Conservation (phyloP, 2,113 vertebrate species). For the Oenanthe oenanthe region DNA sequence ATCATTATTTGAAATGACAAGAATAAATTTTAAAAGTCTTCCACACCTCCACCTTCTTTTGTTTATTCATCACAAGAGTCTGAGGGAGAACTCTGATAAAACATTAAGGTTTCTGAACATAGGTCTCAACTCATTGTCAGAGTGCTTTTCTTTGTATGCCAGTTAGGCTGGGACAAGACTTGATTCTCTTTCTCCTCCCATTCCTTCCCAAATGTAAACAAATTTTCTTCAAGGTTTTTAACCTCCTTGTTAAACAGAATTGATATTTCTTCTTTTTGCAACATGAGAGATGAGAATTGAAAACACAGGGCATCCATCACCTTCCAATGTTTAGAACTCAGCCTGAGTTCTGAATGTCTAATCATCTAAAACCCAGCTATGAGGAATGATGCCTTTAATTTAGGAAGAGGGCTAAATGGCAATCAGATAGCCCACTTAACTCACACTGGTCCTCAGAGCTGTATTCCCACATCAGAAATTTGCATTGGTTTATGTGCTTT, state of each 20-base stretch:
- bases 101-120: not conserved
- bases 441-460: not conserved
- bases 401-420: not conserved
- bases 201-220: not conserved
- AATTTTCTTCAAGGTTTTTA: not conserved
- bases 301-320: not conserved
- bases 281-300: not conserved
- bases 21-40: not conserved
- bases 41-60: not conserved
- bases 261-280: not conserved
- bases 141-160: not conserved
- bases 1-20: not conserved
- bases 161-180: not conserved
- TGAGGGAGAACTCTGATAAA: not conserved
- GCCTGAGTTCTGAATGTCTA: not conserved
- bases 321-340: not conserved
- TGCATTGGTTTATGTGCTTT: not conserved
- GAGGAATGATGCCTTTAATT: not conserved
- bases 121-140: not conserved
- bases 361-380: not conserved
- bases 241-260: not conserved
- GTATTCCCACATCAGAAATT: not conserved
- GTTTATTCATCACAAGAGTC: not conserved
- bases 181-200: not conserved
- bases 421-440: not conserved